A percentile compares a stretch with the other conserved stretches of the same genome.
These are phyloP conservation scores for Hyperoplus immaculatus DNA, from an alignment of 2,797 vertebrate species.

Conservation along the genomic window DNA sequence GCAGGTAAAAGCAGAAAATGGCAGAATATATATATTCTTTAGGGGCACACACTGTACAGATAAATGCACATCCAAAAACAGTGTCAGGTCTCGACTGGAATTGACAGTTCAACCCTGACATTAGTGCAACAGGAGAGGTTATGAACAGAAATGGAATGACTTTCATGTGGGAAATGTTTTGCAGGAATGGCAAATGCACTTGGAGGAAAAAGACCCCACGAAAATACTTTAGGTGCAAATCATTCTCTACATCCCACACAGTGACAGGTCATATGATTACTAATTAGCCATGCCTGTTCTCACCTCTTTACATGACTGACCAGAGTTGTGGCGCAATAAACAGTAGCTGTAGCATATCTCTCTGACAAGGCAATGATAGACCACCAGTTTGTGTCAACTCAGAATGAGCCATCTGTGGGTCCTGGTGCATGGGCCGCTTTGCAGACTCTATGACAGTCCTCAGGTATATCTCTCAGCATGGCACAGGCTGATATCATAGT, in stretches of 20 bases:
- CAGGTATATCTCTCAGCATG: slow-evolving; percentile 80
- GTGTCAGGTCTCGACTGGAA: slow-evolving; percentile 1
- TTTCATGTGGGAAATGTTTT: slow-evolving; percentile 33
- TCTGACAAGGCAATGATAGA: slow-evolving; percentile 80
- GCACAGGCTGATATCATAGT: slow-evolving; percentile 67
- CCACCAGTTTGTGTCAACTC: slow-evolving; percentile 67
- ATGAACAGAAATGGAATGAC: slow-evolving; percentile 23
- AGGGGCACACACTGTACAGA: background rate
- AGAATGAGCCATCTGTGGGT: slow-evolving; percentile 76
- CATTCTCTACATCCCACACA: slow-evolving; percentile 27
- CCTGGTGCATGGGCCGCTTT: slow-evolving; percentile 56
- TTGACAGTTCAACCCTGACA: slow-evolving; percentile 5
- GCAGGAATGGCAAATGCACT: slow-evolving; percentile 36
- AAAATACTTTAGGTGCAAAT: slow-evolving; percentile 37
- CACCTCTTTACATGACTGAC: slow-evolving; percentile 68
- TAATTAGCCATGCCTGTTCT: slow-evolving; percentile 55
- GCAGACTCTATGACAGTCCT: slow-evolving; percentile 68
- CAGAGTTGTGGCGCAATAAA: slow-evolving; percentile 71
- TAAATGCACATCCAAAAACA: background rate
- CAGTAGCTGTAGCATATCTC: slow-evolving; percentile 66
- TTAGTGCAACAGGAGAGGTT: background rate
- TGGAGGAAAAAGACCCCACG: slow-evolving; percentile 27
- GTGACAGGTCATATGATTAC: slow-evolving; percentile 53
- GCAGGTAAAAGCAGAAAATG: background rate
- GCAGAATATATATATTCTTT: background rate